Evolutionary conservation across 2,888 invertebrate species (phyloP).

Genomic region (Cephus rjabovi): DNA sequence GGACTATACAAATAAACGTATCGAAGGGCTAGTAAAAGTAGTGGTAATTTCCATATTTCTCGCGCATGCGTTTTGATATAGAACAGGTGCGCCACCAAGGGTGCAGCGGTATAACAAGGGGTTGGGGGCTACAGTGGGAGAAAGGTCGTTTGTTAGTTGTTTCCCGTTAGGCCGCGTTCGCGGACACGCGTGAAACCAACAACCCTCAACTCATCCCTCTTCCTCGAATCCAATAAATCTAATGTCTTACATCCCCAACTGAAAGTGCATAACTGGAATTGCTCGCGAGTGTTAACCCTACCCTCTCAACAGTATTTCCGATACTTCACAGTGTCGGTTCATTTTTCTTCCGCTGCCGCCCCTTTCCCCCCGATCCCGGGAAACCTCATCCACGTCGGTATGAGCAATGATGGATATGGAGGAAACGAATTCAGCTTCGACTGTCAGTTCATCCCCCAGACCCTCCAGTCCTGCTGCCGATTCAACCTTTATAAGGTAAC

Average conservation of each 20-base stretch:
- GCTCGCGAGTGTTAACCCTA: too few relatives aligned
- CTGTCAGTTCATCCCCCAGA: slow-evolving; percentile 63
- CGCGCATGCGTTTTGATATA: slow-evolving; percentile 30
- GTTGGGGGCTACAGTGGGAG: slow-evolving; percentile 45
- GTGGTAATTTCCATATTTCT: slow-evolving; percentile 5
- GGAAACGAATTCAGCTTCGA: slow-evolving; percentile 62
- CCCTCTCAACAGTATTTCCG: too few relatives aligned
- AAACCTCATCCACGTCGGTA: slow-evolving; percentile 39
- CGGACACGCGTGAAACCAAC: slow-evolving; percentile 57
- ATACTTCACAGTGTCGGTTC: too few relatives aligned
- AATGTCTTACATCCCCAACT: too few relatives aligned
- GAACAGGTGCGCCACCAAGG: slow-evolving; percentile 24
- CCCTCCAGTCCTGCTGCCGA: slow-evolving; percentile 63
- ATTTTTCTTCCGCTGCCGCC: too few relatives aligned
- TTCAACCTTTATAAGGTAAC: slow-evolving; percentile 63
- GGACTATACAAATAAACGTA: too few relatives aligned
- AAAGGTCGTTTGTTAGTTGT: slow-evolving; percentile 59
- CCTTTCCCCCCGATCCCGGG: slow-evolving; percentile 6
- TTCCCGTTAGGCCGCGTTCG: slow-evolving; percentile 64
- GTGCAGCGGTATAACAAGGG: slow-evolving; percentile 36
- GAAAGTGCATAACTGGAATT: too few relatives aligned
- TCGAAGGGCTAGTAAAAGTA: too few relatives aligned
- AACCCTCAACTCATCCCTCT: slow-evolving; percentile 14
- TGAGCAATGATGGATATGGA: slow-evolving; percentile 65
- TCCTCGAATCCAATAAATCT: too few relatives aligned